Base-by-base conservation (phyloP, 1,140 invertebrate species). In the Heliconius nattereri region DNA sequence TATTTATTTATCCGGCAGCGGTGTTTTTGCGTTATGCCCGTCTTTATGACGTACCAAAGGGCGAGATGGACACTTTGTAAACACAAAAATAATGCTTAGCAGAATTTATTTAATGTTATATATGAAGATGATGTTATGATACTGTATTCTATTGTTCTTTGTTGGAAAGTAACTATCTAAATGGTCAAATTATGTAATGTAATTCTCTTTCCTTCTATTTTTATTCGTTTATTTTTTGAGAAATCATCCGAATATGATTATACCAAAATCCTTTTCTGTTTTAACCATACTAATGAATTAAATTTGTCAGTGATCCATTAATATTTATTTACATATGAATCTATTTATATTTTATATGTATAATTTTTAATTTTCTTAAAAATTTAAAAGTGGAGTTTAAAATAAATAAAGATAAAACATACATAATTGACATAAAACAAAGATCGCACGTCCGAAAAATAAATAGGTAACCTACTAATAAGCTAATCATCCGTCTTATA, bases 1-100 rank as follows among this genome's bases (percentile, higher is more conserved):
- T 92, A 92, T 93, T 92, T 93, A 93, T 93, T 92, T 92, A 91
- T 93, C 89, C 84, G 85, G 76, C 76, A 77, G 66, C 86, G 86
- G 81, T 90, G 87, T 90, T 90, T 89, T 89, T 89, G 86, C 87
- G 86, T 85, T 89, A 85, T 88, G 86, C 85, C 83, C 80, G 85
- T 85, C 83, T 89, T 88, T 90, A 90, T 87, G 87, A 87, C 89
- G 84, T 89, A 88, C 85, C 85, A 81, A 89, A 88, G 85, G 83
- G 81, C 80, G 57, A 72, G 75, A 76, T 75, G 81, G 81, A 74
- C 71, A 85, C 71, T 75, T 79, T 81, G 76, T 80, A 86, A 81
- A 86, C 78, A 86, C 79, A 82, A 76, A 72, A 40, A 80, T 73
- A 78, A 57, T 78, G 54, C 70, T 73, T 72, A 54, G 19, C 66